Conservation (phyloP, 2,888 invertebrate species). For the Balanococcus diminutus region DNA sequence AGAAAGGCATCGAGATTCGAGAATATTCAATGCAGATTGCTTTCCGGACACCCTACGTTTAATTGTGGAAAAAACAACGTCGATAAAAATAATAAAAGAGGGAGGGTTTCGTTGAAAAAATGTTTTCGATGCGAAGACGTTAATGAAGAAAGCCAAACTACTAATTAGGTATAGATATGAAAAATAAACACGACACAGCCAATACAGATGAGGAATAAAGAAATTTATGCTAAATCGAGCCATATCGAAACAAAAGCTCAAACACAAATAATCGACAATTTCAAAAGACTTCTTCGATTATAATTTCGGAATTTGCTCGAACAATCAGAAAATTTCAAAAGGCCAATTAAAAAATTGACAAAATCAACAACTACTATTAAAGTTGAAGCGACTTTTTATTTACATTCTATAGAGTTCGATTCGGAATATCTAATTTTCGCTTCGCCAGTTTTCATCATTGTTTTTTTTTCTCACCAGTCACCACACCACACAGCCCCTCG, state of each 20-base stretch:
- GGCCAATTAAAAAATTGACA: conserved; percentile 28
- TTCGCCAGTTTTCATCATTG: not conserved
- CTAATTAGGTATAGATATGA: not conserved
- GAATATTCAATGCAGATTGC: no score
- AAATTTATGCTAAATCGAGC: conserved; percentile 17
- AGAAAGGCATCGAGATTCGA: no score
- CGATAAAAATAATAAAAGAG: not conserved
- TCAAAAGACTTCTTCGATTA: not conserved
- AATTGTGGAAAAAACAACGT: not conserved
- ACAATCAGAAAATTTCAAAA: conserved; percentile 21
- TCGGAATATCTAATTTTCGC: conserved; percentile 29
- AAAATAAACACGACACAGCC: not conserved
- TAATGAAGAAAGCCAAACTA: not conserved
- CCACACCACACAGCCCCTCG: no score
- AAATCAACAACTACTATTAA: conserved; percentile 33
- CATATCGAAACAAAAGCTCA: conserved; percentile 15
- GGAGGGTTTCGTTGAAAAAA: not conserved
- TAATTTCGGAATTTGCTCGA: conserved; percentile 15
- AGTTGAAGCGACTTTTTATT: not conserved
- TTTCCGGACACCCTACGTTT: no score
- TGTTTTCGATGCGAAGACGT: not conserved
- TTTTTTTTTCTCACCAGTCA: no score
- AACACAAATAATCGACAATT: conserved; percentile 8
- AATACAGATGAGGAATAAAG: no score
- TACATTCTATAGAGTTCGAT: not conserved